These are phyloP conservation scores for Sardina pilchardus DNA, from an alignment of 2,113 vertebrate species.

Conservation along the genomic window DNA sequence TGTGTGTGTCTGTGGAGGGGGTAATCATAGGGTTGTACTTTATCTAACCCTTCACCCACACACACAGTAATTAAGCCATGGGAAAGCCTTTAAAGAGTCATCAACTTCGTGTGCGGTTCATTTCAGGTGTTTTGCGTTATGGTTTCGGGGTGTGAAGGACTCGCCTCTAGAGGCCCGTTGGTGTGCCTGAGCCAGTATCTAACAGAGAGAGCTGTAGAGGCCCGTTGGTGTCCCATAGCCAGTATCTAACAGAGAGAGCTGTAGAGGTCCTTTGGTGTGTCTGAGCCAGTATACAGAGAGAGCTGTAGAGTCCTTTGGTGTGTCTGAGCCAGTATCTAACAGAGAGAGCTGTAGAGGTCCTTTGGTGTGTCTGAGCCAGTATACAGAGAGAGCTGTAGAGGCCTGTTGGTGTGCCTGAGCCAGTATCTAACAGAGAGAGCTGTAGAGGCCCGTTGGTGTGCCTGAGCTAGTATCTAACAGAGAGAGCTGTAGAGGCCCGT, in stretches of 20 bases:
- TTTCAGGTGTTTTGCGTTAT: neutral
- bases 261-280: neutral
- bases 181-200: neutral
- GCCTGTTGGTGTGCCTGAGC: too few relatives aligned
- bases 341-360: neutral
- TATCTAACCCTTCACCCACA: neutral
- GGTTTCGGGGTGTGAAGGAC: neutral
- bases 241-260: conserved; percentile 11
- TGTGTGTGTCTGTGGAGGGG: neutral
- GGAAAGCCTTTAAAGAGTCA: neutral
- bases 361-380: neutral
- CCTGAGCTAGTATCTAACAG: neutral
- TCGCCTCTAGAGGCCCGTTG: neutral
- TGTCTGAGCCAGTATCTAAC: neutral
- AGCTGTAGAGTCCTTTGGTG: neutral
- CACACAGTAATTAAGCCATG: neutral
- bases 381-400: too few relatives aligned
- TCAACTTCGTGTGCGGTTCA: neutral
- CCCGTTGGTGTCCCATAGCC: neutral
- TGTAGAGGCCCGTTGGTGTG: neutral
- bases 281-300: neutral
- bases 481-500: neutral
- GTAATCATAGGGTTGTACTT: neutral
- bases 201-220: neutral
- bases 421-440: conserved; percentile 10